These are phyloP conservation scores for Drosophila atroscutellata DNA, from an alignment of 2,888 invertebrate species.

Conservation along the genomic window DNA sequence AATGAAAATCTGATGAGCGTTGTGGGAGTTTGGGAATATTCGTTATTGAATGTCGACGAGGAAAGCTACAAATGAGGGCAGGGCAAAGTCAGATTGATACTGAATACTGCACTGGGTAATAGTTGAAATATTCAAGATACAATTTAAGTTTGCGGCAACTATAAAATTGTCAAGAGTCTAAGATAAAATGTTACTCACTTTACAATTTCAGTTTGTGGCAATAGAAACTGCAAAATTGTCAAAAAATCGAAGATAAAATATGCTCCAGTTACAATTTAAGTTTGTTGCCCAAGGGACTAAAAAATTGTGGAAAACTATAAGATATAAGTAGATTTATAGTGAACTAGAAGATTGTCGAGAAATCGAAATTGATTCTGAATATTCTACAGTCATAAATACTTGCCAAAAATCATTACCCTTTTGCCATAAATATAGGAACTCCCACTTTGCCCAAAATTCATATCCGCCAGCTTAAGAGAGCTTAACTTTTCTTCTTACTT, in stretches of 20 bases:
- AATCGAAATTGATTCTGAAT: background rate
- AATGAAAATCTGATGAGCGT: conserved; percentile 42
- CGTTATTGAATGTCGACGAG: conserved; percentile 15
- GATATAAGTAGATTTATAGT: background rate
- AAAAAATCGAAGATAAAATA: background rate
- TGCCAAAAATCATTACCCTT: background rate
- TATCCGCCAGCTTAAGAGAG: too few species aligned
- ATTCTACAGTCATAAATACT: background rate
- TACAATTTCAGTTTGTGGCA: background rate
- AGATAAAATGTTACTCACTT: background rate
- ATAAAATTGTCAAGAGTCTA: background rate
- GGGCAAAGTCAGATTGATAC: background rate
- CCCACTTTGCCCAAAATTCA: background rate
- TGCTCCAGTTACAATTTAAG: background rate
- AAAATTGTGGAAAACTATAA: background rate
- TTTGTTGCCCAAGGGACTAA: background rate
- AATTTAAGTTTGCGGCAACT: background rate
- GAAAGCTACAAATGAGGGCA: background rate
- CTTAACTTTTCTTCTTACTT: background rate
- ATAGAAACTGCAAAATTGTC: background rate
- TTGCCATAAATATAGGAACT: background rate
- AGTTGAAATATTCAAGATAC: background rate
- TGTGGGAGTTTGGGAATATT: conserved; percentile 42
- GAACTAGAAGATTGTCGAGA: background rate
- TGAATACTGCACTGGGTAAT: background rate